Evolutionary conservation across 2,888 invertebrate species (phyloP).

Genomic region (Eristalinus sepulchralis): DNA sequence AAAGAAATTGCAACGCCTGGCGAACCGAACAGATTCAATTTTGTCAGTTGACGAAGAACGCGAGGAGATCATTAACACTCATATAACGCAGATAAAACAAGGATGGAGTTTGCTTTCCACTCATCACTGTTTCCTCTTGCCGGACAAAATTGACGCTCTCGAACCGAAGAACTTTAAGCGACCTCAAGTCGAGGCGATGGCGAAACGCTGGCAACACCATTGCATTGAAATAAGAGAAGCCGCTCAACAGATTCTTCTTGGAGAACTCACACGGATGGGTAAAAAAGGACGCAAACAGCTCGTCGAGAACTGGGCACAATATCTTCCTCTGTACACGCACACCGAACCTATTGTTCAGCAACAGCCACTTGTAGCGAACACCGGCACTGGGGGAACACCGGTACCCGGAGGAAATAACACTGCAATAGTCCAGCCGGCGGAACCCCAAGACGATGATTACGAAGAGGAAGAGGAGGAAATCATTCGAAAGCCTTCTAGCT

Average conservation of each 20-base stretch:
- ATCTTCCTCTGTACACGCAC: slow-evolving; percentile 92
- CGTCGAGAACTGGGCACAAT: slow-evolving; percentile 98
- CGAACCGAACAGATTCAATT: slow-evolving; percentile 80
- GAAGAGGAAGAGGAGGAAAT: slow-evolving; percentile 94
- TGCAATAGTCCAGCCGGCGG: slow-evolving; percentile 65
- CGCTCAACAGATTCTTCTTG: slow-evolving; percentile 95
- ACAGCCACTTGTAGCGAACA: slow-evolving; percentile 77
- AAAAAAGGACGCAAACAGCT: slow-evolving; percentile 93
- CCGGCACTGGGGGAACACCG: slow-evolving; percentile 56
- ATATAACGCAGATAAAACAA: slow-evolving; percentile 96
- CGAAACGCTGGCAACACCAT: slow-evolving; percentile 98
- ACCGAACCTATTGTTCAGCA: slow-evolving; percentile 88
- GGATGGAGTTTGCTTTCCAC: slow-evolving; percentile 98
- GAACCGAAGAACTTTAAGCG: slow-evolving; percentile 88
- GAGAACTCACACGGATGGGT: slow-evolving; percentile 90
- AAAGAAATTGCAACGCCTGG: slow-evolving; percentile 83
- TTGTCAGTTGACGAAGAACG: slow-evolving; percentile 91
- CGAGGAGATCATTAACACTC: slow-evolving; percentile 91
- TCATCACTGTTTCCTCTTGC: slow-evolving; percentile 96
- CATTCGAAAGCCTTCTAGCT: slow-evolving; percentile 91
- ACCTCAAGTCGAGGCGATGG: slow-evolving; percentile 99
- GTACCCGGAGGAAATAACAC: slow-evolving; percentile 35
- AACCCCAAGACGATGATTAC: slow-evolving; percentile 84
- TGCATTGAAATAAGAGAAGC: slow-evolving; percentile 98
- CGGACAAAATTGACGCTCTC: slow-evolving; percentile 91